phyloP scores from a whole-genome alignment of 1,140 invertebrate species.

The Orchestia grillus region DNA sequence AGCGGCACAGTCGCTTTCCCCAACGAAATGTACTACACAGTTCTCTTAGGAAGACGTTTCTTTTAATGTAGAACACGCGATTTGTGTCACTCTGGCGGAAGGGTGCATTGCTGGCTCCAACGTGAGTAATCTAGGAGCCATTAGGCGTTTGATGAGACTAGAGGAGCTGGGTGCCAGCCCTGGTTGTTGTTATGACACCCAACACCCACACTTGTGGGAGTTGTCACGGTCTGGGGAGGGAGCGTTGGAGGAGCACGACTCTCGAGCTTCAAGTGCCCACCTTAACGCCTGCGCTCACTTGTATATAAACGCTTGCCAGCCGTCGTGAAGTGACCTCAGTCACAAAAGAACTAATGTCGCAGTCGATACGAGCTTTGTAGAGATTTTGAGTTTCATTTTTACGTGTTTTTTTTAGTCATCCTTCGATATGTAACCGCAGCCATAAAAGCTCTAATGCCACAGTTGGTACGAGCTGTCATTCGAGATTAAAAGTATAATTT shows the following conservation, averaged over 20 bases:
- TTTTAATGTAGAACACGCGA: neutral
- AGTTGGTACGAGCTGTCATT: neutral
- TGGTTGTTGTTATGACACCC: neutral
- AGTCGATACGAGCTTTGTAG: neutral
- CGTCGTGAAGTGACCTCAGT: too few relatives aligned
- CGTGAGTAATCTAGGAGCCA: neutral
- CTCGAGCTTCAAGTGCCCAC: neutral
- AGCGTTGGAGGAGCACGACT: neutral
- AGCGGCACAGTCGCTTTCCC: neutral
- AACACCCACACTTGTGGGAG: slow-evolving; percentile 23
- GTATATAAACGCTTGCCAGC: neutral
- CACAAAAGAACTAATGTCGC: neutral
- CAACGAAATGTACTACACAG: neutral
- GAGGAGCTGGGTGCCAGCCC: neutral
- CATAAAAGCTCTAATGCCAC: neutral
- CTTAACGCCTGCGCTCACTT: neutral
- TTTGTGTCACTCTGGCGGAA: too few relatives aligned
- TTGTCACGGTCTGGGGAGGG: neutral
- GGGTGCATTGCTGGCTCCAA: neutral
- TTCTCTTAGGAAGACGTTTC: neutral
- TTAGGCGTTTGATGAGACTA: neutral
- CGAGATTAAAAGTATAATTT: neutral
- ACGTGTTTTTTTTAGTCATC: too few relatives aligned
- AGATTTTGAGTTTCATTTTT: neutral
- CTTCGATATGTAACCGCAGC: neutral